phyloP scores from a whole-genome alignment of 2,113 vertebrate species.

The Ascaphus truei region DNA sequence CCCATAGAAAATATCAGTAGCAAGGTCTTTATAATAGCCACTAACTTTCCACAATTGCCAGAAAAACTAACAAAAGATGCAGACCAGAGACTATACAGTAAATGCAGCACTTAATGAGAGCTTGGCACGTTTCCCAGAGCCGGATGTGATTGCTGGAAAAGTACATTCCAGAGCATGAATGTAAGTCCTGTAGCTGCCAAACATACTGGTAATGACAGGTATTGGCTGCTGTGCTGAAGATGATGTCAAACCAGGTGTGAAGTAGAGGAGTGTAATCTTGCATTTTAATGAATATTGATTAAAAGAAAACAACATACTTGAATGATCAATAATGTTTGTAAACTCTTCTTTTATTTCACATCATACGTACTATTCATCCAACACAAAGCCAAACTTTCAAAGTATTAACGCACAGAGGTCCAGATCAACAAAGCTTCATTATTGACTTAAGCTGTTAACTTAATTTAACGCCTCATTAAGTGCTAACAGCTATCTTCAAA shows the following conservation, averaged over 20 bases:
- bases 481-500: too few species aligned
- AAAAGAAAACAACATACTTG: neutral
- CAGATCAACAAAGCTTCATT: too few species aligned
- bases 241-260: conserved; percentile 21
- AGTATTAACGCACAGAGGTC: too few species aligned
- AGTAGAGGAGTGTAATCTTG: neutral
- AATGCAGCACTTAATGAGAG: conserved; percentile 20
- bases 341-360: too few species aligned
- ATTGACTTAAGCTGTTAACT: too few species aligned
- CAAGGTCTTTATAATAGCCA: conserved; percentile 24
- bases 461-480: too few species aligned
- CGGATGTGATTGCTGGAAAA: conserved; percentile 17
- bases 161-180: conserved; percentile 16
- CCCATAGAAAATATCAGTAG: conserved; percentile 18
- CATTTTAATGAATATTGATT: neutral
- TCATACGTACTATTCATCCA: too few species aligned
- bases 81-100: conserved; percentile 27
- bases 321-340: neutral
- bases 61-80: conserved; percentile 28
- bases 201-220: conserved; percentile 12
- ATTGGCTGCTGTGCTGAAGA: neutral
- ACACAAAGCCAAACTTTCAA: too few species aligned
- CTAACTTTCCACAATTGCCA: neutral
- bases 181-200: conserved; percentile 19
- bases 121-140: conserved; percentile 18